A percentile compares a stretch with the other conserved stretches of the same genome.
Conservation (phyloP, 2,113 vertebrate species). For the Gnathochromis pfefferi region DNA sequence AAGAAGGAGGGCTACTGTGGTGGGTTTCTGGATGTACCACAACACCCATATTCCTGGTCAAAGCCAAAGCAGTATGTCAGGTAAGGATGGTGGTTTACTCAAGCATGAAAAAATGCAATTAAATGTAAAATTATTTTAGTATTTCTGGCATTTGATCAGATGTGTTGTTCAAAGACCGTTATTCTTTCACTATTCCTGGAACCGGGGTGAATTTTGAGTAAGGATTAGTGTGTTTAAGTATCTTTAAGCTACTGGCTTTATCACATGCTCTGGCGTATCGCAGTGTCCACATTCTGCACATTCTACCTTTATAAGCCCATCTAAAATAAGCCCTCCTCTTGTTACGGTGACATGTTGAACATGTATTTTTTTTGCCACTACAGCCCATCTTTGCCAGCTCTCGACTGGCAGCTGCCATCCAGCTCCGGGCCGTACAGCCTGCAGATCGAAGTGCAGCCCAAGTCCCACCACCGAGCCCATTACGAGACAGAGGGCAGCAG, state of each 20-base stretch:
- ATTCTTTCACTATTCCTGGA: background rate
- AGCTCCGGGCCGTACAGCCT: slow-evolving; percentile 91
- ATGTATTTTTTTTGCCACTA: background rate
- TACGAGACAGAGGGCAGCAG: slow-evolving; percentile 97
- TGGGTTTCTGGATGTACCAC: slow-evolving; percentile 89
- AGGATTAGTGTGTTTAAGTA: background rate
- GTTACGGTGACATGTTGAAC: background rate
- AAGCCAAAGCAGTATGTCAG: slow-evolving; percentile 90
- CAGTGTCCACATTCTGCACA: slow-evolving; percentile 30
- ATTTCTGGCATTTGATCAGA: background rate
- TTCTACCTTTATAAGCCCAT: slow-evolving; percentile 25
- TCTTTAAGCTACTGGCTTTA: background rate
- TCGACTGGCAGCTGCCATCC: slow-evolving; percentile 96
- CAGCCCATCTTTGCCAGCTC: slow-evolving; percentile 91
- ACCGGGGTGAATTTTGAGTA: background rate
- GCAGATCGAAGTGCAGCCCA: slow-evolving; percentile 92
- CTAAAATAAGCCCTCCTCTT: slow-evolving; percentile 24
- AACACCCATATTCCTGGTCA: slow-evolving; percentile 85
- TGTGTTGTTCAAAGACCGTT: rapidly evolving
- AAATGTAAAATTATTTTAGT: background rate
- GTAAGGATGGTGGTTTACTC: slow-evolving; percentile 49
- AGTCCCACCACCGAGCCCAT: slow-evolving; percentile 95
- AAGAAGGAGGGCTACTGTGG: slow-evolving; percentile 86
- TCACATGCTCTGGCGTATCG: background rate
- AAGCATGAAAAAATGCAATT: background rate